Conservation (phyloP, 2,113 vertebrate genomes). For the Onychostoma macrolepis region DNA sequence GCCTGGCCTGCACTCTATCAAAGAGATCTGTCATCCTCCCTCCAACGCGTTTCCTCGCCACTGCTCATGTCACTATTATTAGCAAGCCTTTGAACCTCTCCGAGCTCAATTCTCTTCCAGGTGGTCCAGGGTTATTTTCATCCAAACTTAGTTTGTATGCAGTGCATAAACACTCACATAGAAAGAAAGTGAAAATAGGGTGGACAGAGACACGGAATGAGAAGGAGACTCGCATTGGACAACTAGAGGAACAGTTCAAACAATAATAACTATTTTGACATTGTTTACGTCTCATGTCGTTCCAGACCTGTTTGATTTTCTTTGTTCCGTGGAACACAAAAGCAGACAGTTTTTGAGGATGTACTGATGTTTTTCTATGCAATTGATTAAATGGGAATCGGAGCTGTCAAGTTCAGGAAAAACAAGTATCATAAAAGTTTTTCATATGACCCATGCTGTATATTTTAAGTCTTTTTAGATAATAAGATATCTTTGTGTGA, state of each 20-base stretch:
- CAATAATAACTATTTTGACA: not conserved
- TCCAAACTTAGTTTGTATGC: conserved; percentile 54
- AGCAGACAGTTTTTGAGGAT: not conserved
- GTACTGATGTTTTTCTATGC: not conserved
- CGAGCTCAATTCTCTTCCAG: conserved; percentile 52
- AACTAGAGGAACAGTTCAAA: conserved; percentile 17
- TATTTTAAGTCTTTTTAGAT: not conserved
- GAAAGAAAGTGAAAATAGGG: conserved; percentile 38
- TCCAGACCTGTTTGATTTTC: conserved; percentile 1
- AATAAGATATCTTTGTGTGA: not conserved
- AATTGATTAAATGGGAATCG: not conserved
- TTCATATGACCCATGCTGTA: not conserved
- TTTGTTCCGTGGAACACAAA: not conserved
- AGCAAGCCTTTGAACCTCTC: conserved; percentile 57
- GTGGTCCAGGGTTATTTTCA: conserved; percentile 56
- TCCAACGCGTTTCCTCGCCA: conserved; percentile 43
- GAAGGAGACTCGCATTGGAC: conserved; percentile 8
- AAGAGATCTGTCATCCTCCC: conserved; percentile 58
- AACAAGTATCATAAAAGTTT: not conserved
- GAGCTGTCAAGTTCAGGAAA: not conserved
- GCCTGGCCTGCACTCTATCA: conserved; percentile 72
- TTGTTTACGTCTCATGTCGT: not conserved
- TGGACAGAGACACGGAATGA: conserved; percentile 8
- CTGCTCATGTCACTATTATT: conserved; percentile 59
- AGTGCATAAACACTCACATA: conserved; percentile 49